These are phyloP conservation scores for Entomobrya multifasciata DNA, from an alignment of 2,888 invertebrate genomes.

Conservation along the genomic window DNA sequence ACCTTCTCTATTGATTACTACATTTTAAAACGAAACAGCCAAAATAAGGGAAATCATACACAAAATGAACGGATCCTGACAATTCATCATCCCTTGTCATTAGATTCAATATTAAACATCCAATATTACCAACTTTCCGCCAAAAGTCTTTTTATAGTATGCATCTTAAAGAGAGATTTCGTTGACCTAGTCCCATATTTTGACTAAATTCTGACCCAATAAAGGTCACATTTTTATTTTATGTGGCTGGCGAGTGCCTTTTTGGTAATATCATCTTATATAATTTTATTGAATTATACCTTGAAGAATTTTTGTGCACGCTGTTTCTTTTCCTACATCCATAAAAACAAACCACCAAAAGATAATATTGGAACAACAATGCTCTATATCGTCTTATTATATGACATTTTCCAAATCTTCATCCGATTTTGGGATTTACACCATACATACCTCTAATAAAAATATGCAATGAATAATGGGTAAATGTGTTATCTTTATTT, in stretches of 20 bases:
- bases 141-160: not conserved
- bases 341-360: not conserved
- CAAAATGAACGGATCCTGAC: not conserved
- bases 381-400: not conserved
- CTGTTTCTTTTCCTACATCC: not conserved
- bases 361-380: not conserved
- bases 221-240: slow-evolving; percentile 6
- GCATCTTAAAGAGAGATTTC: not conserved
- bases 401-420: not conserved
- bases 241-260: no score
- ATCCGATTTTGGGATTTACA: not conserved
- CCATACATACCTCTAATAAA: not conserved
- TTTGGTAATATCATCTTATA: no score
- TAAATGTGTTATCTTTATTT: slow-evolving; percentile 9
- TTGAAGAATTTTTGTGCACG: not conserved
- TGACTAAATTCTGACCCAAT: not conserved
- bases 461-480: slow-evolving; percentile 22
- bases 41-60: not conserved
- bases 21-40: no score
- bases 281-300: no score
- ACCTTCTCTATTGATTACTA: not conserved
- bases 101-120: not conserved
- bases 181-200: slow-evolving; percentile 1
- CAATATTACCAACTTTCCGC: not conserved
- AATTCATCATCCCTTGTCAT: not conserved